These are phyloP conservation scores for Aphaenogaster floridana DNA, from an alignment of 1,140 invertebrate species.

Conservation along the genomic window DNA sequence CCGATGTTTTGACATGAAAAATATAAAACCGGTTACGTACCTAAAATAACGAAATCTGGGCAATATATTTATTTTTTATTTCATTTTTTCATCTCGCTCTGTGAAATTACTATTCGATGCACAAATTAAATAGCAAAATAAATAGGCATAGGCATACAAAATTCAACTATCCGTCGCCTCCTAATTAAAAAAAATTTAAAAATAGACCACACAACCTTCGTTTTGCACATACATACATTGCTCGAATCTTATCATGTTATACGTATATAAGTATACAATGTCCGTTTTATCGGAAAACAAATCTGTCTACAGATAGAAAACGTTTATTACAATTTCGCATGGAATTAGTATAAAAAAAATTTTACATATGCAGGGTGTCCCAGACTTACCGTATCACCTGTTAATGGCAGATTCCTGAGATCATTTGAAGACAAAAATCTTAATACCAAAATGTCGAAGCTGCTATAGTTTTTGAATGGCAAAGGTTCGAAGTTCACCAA, in stretches of 20 bases:
- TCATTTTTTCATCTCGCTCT: no score
- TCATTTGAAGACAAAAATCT: no score
- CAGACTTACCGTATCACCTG: no score
- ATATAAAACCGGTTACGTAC: not conserved
- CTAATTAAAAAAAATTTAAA: not conserved
- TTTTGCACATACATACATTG: not conserved
- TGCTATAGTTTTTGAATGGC: no score
- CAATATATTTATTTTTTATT: not conserved
- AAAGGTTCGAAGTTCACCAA: no score
- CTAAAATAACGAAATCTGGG: not conserved
- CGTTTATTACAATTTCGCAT: not conserved
- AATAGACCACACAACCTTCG: not conserved
- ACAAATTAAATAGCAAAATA: not conserved
- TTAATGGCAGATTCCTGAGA: no score
- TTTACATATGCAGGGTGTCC: no score
- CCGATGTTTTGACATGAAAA: not conserved
- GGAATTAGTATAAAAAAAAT: not conserved
- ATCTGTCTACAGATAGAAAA: not conserved
- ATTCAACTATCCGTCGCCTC: not conserved
- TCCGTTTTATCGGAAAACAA: not conserved
- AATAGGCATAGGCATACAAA: not conserved
- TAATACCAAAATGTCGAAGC: no score
- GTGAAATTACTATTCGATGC: not conserved
- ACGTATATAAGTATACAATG: not conserved
- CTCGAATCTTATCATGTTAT: conserved; percentile 1